These are phyloP conservation scores for Cheumatopsyche charites DNA, from an alignment of 1,140 invertebrate species.

Conservation along the genomic window DNA sequence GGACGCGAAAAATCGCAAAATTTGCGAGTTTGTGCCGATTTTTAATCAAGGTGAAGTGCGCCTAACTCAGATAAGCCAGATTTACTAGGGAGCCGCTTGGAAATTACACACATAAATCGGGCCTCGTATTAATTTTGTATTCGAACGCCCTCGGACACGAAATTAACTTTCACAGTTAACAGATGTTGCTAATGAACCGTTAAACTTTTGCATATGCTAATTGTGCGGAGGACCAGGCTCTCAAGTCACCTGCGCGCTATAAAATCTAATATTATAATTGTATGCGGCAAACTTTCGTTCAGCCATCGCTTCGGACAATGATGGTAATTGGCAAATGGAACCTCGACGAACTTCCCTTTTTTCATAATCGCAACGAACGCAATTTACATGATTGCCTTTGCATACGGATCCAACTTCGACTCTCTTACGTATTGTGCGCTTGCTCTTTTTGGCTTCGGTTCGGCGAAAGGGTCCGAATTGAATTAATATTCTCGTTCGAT, in stretches of 20 bases:
- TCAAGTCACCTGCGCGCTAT: conserved; percentile 27
- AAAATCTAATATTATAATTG: conserved; percentile 36
- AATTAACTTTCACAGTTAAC: conserved; percentile 37
- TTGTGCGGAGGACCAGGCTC: conserved; percentile 14
- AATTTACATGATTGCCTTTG: conserved; percentile 24
- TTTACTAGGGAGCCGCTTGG: too few species aligned
- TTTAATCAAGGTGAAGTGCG: too few species aligned
- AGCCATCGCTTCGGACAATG: neutral
- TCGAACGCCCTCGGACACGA: neutral
- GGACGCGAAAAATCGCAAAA: too few species aligned
- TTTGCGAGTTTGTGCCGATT: too few species aligned
- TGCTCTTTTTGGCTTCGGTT: too few species aligned
- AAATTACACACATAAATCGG: too few species aligned
- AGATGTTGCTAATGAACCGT: conserved; percentile 39
- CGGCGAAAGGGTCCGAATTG: too few species aligned
- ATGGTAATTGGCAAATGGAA: conserved; percentile 21
- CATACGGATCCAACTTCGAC: conserved; percentile 6
- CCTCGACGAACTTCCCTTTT: conserved; percentile 4
- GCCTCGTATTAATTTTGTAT: too few species aligned
- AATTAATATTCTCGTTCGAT: too few species aligned
- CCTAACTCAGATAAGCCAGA: too few species aligned
- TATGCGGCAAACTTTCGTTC: conserved; percentile 19
- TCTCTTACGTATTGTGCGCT: neutral
- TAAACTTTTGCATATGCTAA: conserved; percentile 40
- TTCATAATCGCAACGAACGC: conserved; percentile 18